Base-by-base conservation (phyloP, 1,140 invertebrate genomes). In the Tetraneura akinire region DNA sequence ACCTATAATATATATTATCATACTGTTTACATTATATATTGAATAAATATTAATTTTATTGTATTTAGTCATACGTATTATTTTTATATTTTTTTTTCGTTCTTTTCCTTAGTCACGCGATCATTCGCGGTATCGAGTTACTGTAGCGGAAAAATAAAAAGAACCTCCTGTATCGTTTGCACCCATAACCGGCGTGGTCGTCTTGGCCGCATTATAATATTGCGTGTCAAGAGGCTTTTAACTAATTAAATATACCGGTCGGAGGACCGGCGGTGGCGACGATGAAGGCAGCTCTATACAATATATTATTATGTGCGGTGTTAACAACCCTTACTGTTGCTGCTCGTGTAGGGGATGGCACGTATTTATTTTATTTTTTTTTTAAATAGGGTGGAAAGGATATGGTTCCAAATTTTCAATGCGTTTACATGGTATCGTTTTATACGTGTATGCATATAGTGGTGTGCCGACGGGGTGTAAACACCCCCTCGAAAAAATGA, bases 181-280 rank as follows among this genome's bases (percentile, higher is more conserved):
- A 29, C 9, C 9, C 18, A 45, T 47, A 21, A 21, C n/a, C n/a
- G 37, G 9, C 47, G 9, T 18, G 4, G 23, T 71, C 42, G 42
- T 26, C 21, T 37, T 26, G 13, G 51, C 49, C 21, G 21, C n/a
- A n/a, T n/a, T n/a, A n/a, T n/a, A n/a, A n/a, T n/a, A n/a, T 32
- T 68, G 68, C 49, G 26, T 51, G 68, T 76, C 73, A 57, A 78
- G 74, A 78, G 74, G 74, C 74, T 78, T 78, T 78, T 78, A 78
- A 78, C 74, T 78, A 78, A 78, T 78, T 78, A 78, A 78, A 78
- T 78, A 78, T 60, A 78, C 37, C 6, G 70, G 26, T 37, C 70
- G 21, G 18, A 26, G 16, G 42, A 60, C n/a, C 4, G 26, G 11
- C 70, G 51, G 71, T 3, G 64, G 64, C 13, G n/a, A 13, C n/a